A percentile compares a stretch with the other conserved stretches of the same genome.
These are phyloP conservation scores for Sorex fumeus DNA, from an alignment of 2,113 vertebrate genomes.

Conservation along the genomic window DNA sequence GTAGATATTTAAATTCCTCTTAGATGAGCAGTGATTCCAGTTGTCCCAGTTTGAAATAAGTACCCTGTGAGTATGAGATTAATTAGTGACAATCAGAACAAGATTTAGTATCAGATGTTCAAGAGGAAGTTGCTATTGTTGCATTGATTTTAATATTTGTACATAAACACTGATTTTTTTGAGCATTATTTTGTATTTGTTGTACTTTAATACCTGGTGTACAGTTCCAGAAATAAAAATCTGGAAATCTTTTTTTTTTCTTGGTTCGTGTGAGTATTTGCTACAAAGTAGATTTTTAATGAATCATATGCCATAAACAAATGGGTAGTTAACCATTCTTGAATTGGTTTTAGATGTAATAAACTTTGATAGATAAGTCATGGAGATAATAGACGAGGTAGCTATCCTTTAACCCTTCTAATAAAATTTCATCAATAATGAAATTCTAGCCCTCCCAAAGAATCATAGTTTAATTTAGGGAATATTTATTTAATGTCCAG, in stretches of 20 bases:
- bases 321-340: conserved; percentile 1
- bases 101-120: conserved; percentile 95
- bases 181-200: conserved; percentile 99
- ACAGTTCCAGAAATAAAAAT: conserved; percentile 99
- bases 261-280: conserved; percentile 83
- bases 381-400: not conserved
- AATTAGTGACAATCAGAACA: conserved; percentile 98
- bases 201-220: conserved; percentile 99
- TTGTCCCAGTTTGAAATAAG: conserved; percentile 84
- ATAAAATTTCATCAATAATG: conserved; percentile 6
- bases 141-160: conserved; percentile 98
- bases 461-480: conserved; percentile 50
- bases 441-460: conserved; percentile 32
- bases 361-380: conserved; percentile 20
- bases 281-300: conserved; percentile 23
- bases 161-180: conserved; percentile 99
- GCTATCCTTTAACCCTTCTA: conserved; percentile 29
- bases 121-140: conserved; percentile 96
- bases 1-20: conserved; percentile 84
- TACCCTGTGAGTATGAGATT: conserved; percentile 87
- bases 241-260: conserved; percentile 94
- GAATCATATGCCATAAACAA: conserved; percentile 20
- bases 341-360: conserved; percentile 30
- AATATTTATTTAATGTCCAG: not conserved
- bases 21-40: conserved; percentile 84